Conservation (phyloP, 2,797 vertebrate genomes). For the Typhlichthys subterraneus region DNA sequence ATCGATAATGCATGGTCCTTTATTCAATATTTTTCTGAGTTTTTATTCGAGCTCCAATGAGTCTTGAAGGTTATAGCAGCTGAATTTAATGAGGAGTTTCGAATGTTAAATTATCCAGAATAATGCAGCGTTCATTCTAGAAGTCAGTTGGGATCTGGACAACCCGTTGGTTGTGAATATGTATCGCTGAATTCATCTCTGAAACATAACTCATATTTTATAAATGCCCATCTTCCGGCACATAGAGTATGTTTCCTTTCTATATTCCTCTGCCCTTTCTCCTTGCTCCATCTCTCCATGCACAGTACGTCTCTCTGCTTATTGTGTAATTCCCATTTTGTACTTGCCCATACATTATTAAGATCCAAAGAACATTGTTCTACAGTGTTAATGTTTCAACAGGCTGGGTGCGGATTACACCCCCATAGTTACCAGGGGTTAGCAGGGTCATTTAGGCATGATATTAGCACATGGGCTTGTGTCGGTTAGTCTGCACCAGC, state of each 20-base stretch:
- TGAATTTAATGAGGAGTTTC: no score
- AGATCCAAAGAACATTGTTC: conserved; percentile 59
- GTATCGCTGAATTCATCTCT: no score
- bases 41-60: no score
- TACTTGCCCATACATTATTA: conserved; percentile 61
- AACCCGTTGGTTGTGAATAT: no score
- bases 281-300: conserved; percentile 14
- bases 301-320: background rate
- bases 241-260: conserved; percentile 3
- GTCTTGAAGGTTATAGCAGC: no score
- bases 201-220: no score
- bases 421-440: conserved; percentile 20
- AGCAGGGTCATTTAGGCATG: background rate
- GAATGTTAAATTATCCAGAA: no score
- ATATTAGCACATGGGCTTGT: conserved; percentile 12
- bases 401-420: conserved; percentile 45
- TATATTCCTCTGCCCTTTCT: conserved; percentile 2
- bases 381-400: conserved; percentile 58
- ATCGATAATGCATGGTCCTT: no score
- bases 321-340: conserved; percentile 31
- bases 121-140: no score
- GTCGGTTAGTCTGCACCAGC: conserved; percentile 9
- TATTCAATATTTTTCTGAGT: no score
- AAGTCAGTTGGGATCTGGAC: no score
- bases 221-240: no score